phyloP scores from a whole-genome alignment of 2,888 invertebrate genomes.

The Zygaena filipendulae region DNA sequence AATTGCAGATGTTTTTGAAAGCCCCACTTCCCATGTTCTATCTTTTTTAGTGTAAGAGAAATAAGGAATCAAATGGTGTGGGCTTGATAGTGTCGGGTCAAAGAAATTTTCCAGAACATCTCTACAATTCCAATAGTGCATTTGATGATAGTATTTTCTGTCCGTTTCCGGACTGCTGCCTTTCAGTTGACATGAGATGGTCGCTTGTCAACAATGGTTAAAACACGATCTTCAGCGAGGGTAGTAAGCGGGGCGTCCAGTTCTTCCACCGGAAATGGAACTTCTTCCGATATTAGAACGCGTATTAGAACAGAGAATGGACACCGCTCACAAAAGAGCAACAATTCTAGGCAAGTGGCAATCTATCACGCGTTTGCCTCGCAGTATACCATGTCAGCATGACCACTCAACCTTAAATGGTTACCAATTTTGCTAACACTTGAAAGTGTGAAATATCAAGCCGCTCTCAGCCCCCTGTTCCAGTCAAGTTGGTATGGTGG shows the following conservation, averaged over 20 bases:
- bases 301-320: slow-evolving; percentile 55
- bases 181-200: slow-evolving; percentile 68
- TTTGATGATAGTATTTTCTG: slow-evolving; percentile 40
- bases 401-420: slow-evolving; percentile 15
- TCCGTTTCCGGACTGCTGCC: slow-evolving; percentile 59
- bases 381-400: slow-evolving; percentile 74
- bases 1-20: slow-evolving; percentile 55
- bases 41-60: slow-evolving; percentile 51
- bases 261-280: slow-evolving; percentile 55
- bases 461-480: slow-evolving; percentile 1
- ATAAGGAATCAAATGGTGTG: slow-evolving; percentile 38
- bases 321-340: slow-evolving; percentile 50
- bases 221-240: slow-evolving; percentile 67
- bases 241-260: slow-evolving; percentile 53
- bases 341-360: slow-evolving; percentile 57
- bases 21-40: slow-evolving; percentile 39
- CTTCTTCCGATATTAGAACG: slow-evolving; percentile 50
- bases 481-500: slow-evolving; percentile 3
- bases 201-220: slow-evolving; percentile 67
- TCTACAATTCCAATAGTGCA: slow-evolving; percentile 26
- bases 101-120: slow-evolving; percentile 62
- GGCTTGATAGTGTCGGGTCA: slow-evolving; percentile 30
- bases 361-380: slow-evolving; percentile 70
- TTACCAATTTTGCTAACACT: no score
- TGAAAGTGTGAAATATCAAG: no score